Percentiles rank a stretch among this genome's conserved stretches.
These are phyloP conservation scores for Leptothorax acervorum DNA, from an alignment of 2,888 invertebrate genomes.

Conservation along the genomic window DNA sequence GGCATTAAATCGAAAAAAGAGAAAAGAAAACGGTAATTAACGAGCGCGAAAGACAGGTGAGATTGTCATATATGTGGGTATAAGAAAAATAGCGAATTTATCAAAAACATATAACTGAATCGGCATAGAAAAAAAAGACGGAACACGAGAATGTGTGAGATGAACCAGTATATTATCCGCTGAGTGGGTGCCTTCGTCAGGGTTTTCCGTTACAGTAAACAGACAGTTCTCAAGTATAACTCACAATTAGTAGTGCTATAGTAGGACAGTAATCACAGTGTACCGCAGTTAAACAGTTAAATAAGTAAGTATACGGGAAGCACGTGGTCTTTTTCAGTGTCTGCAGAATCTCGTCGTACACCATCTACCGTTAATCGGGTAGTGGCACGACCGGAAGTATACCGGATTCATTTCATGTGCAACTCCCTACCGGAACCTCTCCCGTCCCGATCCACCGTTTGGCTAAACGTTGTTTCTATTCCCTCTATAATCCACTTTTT, in stretches of 20 bases:
- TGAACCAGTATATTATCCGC: slow-evolving; percentile 68
- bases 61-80: neutral
- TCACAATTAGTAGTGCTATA: slow-evolving; percentile 85
- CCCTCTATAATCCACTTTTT: neutral
- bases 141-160: slow-evolving; percentile 22
- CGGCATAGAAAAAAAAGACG: neutral
- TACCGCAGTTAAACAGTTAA: slow-evolving; percentile 84
- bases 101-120: slow-evolving; percentile 29
- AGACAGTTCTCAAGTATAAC: slow-evolving; percentile 84
- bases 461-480: slow-evolving; percentile 9
- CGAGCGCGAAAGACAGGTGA: neutral
- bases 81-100: neutral
- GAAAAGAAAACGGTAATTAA: neutral
- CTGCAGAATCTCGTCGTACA: slow-evolving; percentile 80
- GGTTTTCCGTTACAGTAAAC: slow-evolving; percentile 85
- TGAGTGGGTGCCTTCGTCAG: slow-evolving; percentile 85
- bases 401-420: slow-evolving; percentile 75
- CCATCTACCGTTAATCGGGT: slow-evolving; percentile 72
- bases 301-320: slow-evolving; percentile 83
- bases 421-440: slow-evolving; percentile 55
- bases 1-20: slow-evolving; percentile 17
- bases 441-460: slow-evolving; percentile 36
- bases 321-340: slow-evolving; percentile 83
- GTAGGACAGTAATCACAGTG: slow-evolving; percentile 84
- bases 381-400: slow-evolving; percentile 73